phyloP scores from a whole-genome alignment of 2,888 invertebrate genomes.

The Acanthococcus lagerstroemiae region DNA sequence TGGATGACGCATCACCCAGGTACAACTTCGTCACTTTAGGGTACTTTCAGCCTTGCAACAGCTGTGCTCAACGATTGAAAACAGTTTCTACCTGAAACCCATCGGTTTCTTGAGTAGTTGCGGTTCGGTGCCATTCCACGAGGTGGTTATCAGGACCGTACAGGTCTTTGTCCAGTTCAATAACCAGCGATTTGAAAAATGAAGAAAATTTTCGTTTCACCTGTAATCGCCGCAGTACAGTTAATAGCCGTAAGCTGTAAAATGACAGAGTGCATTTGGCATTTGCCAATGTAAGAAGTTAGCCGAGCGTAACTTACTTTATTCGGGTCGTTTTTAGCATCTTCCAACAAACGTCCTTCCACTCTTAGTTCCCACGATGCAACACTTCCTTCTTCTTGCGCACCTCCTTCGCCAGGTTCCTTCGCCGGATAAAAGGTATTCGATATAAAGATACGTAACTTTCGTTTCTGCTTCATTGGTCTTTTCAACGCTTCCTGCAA shows the following conservation, averaged over 20 bases:
- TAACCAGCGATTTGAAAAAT: constrained; percentile 98
- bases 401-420: constrained; percentile 51
- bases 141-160: constrained; percentile 99
- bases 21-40: too few species aligned
- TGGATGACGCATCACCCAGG: too few species aligned
- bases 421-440: constrained; percentile 97
- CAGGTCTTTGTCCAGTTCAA: constrained; percentile 96
- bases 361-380: constrained; percentile 97
- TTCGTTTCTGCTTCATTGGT: constrained; percentile 97
- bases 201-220: constrained; percentile 97
- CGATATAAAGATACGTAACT: constrained; percentile 94
- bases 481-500: constrained; percentile 80
- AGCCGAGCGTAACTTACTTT: constrained; percentile 48
- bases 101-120: constrained; percentile 93
- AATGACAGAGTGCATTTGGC: too few species aligned
- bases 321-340: constrained; percentile 80
- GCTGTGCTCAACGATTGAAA: too few species aligned
- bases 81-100: constrained; percentile 70
- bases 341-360: constrained; percentile 91
- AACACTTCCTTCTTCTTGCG: constrained; percentile 69
- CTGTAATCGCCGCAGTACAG: too few species aligned
- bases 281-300: too few species aligned
- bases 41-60: too few species aligned
- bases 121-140: constrained; percentile 99
- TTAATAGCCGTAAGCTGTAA: too few species aligned